Base-by-base conservation (phyloP, 1,140 invertebrate genomes). In the Platorchestia sp. region DNA sequence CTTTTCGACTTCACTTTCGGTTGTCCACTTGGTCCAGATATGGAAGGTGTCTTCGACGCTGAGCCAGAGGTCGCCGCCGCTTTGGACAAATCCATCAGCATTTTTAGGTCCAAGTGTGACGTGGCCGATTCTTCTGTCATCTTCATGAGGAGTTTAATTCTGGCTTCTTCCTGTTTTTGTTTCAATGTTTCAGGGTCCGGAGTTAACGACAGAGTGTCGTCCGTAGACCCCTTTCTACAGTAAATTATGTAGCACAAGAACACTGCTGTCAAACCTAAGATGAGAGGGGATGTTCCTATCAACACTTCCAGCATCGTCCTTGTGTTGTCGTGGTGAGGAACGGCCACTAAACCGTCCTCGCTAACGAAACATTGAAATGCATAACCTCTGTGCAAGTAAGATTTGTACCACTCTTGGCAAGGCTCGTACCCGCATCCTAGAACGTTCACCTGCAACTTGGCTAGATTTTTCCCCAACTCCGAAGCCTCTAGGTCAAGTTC, bases 381-480 rank as follows among this genome's bases (percentile, higher is more conserved):
- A 41, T 45, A 95, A 43, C 96, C 96, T 43, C 75, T 22, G 14
- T 51, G 41, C 40, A 53, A 86, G 91, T 95, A 95, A 44, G 87
- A 45, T 41, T 44, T 7, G 86, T 47, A 95, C 96, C 96, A 96
- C 7, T 27, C 43, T 27, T 96, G 91, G 44, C 96, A 96, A 14
- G 96, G 51, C 16, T 40, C 19, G 75, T 96, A 96, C n/a, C 95
- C 96, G 51, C 96, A 96, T 16, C 96, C 96, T 40, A 86, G 47
- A 43, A 95, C 95, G 95, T 95, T 96, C 0, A 86, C 45, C 40
- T 95, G 53, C 41, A 96, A 86, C 45, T 45, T 86, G 3, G 90
- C 90, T 95, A 86, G 27, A 27, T 51, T 44, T 51, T 45, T 95
- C 53, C 90, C 59, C 14, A 53, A 10, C 41, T 45, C 43, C 36